Evolutionary conservation across 2,113 vertebrate species (phyloP), one percentile per base, ranked within the genome.

Genomic region (Notarius quadriscutis): DNA sequence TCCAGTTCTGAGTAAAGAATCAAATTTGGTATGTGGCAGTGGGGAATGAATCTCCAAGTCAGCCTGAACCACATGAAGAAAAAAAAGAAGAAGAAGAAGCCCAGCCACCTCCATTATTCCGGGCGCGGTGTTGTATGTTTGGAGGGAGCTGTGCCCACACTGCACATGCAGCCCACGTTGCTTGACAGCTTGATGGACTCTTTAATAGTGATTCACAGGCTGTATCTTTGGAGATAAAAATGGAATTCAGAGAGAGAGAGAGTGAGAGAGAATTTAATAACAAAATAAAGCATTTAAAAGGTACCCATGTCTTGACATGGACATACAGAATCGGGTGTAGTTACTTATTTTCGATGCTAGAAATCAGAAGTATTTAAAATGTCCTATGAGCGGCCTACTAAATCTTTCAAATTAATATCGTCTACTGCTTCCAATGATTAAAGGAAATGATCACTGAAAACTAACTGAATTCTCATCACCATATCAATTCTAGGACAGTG

Each of bases 151-250:
- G 71, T 91, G 88, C 90, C 92, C 71, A 51, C 25, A 71, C 89
- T 91, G 93, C 92, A 95, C 94, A 93, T 95, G 93, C 93, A 92
- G 90, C 92, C 94, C 82, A 91, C 92, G 93, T 91, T 90, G 89
- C 91, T 94, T 94, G 94, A 94, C 94, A 95, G 93, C 90, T 94
- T 95, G 94, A 95, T 95, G 92, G 93, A 93, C 92, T 93, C 91
- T 94, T 94, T 94, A 95, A 95, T 93, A 91, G 92, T 96, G 94
- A 95, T 96, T 95, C 93, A 95, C 94, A 93, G 93, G 92, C 92
- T 91, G 93, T 92, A 94, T 94, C 94, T 94, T 86, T 91, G 92
- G 93, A 94, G 93, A 95, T 94, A 95, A 95, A 95, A 95, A 95
- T 94, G 93, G 94, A 95, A 95, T 94, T 95, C 93, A 93, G 91